Evolutionary conservation across 92 coral and sea anemone species (phyloP), one percentile per base, ranked within the genome.

Genomic region (Chrysogorgia sp.): DNA sequence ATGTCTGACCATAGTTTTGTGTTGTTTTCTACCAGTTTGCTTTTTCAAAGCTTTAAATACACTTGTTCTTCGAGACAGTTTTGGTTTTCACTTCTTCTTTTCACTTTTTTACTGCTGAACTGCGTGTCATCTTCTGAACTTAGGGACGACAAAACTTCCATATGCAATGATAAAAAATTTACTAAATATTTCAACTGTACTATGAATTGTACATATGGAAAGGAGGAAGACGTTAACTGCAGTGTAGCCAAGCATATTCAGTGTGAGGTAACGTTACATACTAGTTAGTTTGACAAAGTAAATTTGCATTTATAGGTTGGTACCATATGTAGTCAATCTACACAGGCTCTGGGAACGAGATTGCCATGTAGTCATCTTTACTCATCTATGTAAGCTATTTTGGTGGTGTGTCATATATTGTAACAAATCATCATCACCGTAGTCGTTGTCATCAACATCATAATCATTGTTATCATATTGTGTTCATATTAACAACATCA

Each of bases 181-280:
- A 59, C 34, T 3, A 47, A 55, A 21, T 23, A 55, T 34, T 52
- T 55, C 45, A 53, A 53, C 30, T 72, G 79, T 20, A 30, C 65
- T 28, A 55, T 7, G 19, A 33, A 55, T 33, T 96, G 99, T 67
- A 82, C 76, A 32, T 92, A 96, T 83, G 99, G 99, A 12, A 63
- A 88, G 57, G 89, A 89, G 2, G 67, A 83, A 8, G 68, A 81
- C 41, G 96, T 86, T 24, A 61, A 87, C 19, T 96, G 99, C 58
- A 82, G 45, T 37, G 89, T 90, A 29, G 26, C 77, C 33, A 40
- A 20, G 2, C 50, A 75, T 55, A 77, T 88, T 56, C 37, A 61
- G 31, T 96, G 97, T 76, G 69, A 82, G 96, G 99, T 96, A 89
- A 37, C 10, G 33, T 53, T 2, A 37, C 12, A 64, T 2, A 32